phyloP scores from a whole-genome alignment of 1,140 invertebrate genomes.

The Nomia melanderi region DNA sequence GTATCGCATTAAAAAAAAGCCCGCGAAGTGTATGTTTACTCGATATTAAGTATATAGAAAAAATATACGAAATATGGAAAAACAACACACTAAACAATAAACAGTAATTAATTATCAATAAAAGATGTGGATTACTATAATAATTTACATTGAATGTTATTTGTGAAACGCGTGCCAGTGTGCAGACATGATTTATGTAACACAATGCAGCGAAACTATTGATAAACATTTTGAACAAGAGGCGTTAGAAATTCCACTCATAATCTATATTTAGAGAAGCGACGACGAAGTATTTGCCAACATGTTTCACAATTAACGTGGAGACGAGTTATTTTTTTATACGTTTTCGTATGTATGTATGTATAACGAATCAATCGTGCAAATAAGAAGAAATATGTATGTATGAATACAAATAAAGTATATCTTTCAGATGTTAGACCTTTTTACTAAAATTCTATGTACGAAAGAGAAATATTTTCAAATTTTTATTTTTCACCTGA shows the following conservation, averaged over 20 bases:
- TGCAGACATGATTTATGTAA: constrained; percentile 23
- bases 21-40: neutral
- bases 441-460: neutral
- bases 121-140: no score
- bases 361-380: constrained; percentile 50
- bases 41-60: no score
- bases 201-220: constrained; percentile 35
- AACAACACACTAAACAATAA: no score
- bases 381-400: constrained; percentile 60
- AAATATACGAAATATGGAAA: no score
- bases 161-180: constrained; percentile 45
- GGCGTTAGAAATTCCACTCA: constrained; percentile 33
- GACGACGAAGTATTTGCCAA: constrained; percentile 44
- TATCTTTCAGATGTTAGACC: neutral
- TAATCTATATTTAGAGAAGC: constrained; percentile 22
- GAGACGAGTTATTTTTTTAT: constrained; percentile 50
- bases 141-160: neutral
- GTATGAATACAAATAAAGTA: constrained; percentile 6
- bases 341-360: constrained; percentile 47
- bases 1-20: neutral
- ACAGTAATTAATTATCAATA: neutral
- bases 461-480: no score
- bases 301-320: constrained; percentile 6
- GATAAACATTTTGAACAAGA: constrained; percentile 54
- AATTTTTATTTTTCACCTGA: no score